These are phyloP conservation scores for Poeciliopsis gracilis DNA, from an alignment of 2,797 vertebrate genomes.

Conservation along the genomic window DNA sequence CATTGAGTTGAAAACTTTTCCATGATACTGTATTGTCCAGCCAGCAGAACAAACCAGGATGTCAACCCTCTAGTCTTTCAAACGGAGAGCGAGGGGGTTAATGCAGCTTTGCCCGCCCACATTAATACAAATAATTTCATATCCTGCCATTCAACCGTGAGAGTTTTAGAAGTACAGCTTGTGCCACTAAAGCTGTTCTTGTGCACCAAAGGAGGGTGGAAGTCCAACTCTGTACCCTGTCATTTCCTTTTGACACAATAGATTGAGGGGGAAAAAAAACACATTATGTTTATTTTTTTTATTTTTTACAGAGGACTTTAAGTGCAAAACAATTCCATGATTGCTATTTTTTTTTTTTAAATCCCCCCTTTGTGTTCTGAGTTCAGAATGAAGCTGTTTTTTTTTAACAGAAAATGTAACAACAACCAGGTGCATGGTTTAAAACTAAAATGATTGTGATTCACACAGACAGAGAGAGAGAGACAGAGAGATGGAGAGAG, in stretches of 20 bases:
- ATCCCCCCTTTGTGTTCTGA: constrained; percentile 24
- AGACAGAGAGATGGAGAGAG: constrained; percentile 3
- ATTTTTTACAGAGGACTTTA: constrained; percentile 4
- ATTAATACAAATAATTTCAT: constrained; percentile 57
- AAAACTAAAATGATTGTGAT: constrained; percentile 69
- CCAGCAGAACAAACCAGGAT: constrained; percentile 55
- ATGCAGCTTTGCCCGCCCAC: constrained; percentile 47
- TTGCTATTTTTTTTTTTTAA: constrained; percentile 29
- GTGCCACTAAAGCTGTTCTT: constrained; percentile 31
- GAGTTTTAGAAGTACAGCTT: constrained; percentile 27
- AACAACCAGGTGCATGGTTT: constrained; percentile 21
- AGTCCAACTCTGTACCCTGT: constrained; percentile 31
- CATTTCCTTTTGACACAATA: constrained; percentile 42
- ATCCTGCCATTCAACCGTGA: constrained; percentile 45
- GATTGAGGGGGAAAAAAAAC: constrained; percentile 20
- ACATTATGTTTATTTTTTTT: constrained; percentile 23
- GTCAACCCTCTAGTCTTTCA: constrained; percentile 41
- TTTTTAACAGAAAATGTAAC: constrained; percentile 54
- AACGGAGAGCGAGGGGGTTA: constrained; percentile 44
- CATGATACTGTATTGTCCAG: constrained; percentile 23
- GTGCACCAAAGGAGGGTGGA: constrained; percentile 16
- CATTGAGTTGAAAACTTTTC: neutral
- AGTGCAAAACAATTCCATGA: constrained; percentile 36
- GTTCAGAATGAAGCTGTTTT: constrained; percentile 33
- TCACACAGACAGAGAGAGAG: constrained; percentile 30